Base-by-base conservation (phyloP, 2,113 vertebrate genomes). In the Sander lucioperca region DNA sequence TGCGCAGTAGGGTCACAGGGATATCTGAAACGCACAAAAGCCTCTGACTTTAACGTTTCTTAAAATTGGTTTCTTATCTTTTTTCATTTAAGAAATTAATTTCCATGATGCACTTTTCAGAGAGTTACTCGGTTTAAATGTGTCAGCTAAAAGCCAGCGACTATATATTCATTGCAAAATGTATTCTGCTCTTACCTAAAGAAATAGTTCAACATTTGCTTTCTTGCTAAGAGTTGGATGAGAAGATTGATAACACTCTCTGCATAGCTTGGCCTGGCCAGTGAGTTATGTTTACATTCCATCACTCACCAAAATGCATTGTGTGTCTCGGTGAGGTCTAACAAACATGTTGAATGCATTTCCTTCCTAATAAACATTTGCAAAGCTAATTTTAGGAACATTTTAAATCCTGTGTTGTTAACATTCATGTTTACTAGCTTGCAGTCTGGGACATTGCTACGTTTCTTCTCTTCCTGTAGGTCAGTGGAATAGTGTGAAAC, bases 1-100 rank as follows among this genome's bases (percentile, higher is more conserved):
- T 47, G 7, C 16, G 8, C 59, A 50, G 39, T 15, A 14, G n/a
- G 53, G 30, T 69, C 33, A 65, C 53, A 19, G 16, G 9, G 3
- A 63, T 47, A 25, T 68, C 9, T 15, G 19, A 27, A 62, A 27
- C 16, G 47, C 63, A 58, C n/a, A 48, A 27, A 43, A 18, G 53
- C 21, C 48, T 62, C 14, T 39, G 57, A 64, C 63, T 15, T 64
- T 33, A 58, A 18, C 0, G 10, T 18, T 70, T 2, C 0, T 39
- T 23, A 57, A 67, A 74, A 69, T 30, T 65, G 45, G 2, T 64
- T 63, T 57, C 39, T 71, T 64, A 43, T 70, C 16, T 27, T 51
- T 56, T 68, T 51, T 68, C 16, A 70, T 56, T 27, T 15, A 23
- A 59, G 27, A 77, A 54, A 51, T 67, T 15, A 4, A 68, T 36